Evolutionary conservation across 2,113 vertebrate genomes (phyloP).

Genomic region (Oreochromis niloticus): DNA sequence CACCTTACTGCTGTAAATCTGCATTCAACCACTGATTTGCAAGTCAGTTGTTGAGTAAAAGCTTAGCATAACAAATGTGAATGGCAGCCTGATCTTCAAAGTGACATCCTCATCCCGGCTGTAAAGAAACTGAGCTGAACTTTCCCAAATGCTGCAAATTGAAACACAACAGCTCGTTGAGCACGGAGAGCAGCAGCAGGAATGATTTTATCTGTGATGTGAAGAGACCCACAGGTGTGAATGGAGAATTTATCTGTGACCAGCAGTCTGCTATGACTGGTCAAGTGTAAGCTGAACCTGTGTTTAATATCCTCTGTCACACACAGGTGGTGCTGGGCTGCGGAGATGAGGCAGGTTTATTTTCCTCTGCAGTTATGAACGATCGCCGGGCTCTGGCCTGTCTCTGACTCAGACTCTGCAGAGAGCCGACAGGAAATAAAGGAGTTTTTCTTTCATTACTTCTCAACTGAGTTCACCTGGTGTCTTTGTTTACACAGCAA

Average conservation of each 20-base stretch:
- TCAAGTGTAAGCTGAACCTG: neutral
- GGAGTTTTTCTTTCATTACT: neutral
- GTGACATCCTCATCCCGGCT: neutral
- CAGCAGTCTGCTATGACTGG: neutral
- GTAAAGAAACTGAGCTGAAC: neutral
- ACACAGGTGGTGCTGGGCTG: neutral
- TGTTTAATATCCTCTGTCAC: conserved; percentile 14
- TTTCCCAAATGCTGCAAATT: neutral
- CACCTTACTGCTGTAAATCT: neutral
- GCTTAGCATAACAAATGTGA: neutral
- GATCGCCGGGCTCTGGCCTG: neutral
- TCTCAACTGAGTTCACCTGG: neutral
- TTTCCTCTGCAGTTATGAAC: neutral
- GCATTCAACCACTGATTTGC: neutral
- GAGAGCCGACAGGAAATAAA: neutral
- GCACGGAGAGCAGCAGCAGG: neutral
- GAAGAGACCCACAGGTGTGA: neutral
- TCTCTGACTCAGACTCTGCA: neutral
- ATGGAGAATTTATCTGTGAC: neutral
- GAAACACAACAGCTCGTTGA: neutral
- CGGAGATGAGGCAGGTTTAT: neutral
- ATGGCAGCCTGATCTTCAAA: neutral
- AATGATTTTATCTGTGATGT: neutral
- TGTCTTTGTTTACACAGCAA: neutral
- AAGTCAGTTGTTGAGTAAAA: neutral